Evolutionary conservation across 2,113 vertebrate genomes (phyloP).

Genomic region (Mormyrus lacerda): DNA sequence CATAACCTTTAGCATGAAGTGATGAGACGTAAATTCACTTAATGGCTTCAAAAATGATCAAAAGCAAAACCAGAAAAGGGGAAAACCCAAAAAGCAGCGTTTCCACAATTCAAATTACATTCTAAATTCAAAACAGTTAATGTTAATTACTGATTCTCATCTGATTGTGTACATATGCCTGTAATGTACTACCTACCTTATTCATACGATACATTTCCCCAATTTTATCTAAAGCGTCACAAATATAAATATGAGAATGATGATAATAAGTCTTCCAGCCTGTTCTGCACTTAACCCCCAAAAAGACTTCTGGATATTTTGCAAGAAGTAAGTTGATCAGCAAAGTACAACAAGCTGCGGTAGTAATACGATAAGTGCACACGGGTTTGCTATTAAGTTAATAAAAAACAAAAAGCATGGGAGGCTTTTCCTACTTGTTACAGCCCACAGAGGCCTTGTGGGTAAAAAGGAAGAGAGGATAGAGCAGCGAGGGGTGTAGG

Average conservation of each 20-base stretch:
- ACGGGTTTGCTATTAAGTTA: neutral
- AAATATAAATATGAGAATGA: neutral
- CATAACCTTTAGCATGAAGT: neutral
- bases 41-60: neutral
- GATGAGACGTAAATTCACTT: neutral
- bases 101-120: neutral
- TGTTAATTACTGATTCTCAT: neutral
- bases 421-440: neutral
- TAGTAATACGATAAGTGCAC: neutral
- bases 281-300: neutral
- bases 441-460: neutral
- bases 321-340: neutral
- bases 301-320: neutral
- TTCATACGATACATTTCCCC: too few relatives aligned
- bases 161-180: neutral
- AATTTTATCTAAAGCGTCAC: too few relatives aligned
- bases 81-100: neutral
- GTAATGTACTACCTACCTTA: neutral
- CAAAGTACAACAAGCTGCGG: neutral
- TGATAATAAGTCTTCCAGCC: neutral
- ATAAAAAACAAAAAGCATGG: neutral
- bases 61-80: neutral
- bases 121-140: neutral
- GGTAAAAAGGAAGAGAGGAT: slow-evolving; percentile 4
- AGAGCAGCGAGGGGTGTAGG: slow-evolving; percentile 12